A percentile compares a stretch with the other conserved stretches of the same genome.
phyloP scores from a whole-genome alignment of 2,797 vertebrate species.

The Catamblyrhynchus diadema region DNA sequence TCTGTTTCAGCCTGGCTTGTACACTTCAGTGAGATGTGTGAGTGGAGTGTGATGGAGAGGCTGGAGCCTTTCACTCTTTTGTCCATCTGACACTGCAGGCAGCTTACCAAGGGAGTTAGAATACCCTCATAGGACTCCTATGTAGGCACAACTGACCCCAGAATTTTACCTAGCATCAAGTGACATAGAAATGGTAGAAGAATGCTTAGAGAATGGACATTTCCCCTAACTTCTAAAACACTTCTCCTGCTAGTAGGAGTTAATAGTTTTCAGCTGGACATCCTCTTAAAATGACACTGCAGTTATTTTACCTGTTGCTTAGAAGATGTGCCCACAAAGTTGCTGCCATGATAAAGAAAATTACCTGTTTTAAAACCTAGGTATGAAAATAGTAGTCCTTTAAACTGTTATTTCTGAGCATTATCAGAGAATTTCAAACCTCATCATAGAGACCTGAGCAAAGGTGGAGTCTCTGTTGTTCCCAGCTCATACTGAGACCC shows the following conservation, averaged over 20 bases:
- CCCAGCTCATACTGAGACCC: background rate
- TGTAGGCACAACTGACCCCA: background rate
- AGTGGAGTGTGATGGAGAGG: background rate
- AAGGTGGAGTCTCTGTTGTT: background rate
- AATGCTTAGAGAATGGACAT: background rate
- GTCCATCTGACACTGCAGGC: background rate
- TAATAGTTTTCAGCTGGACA: background rate
- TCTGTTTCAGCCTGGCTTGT: background rate
- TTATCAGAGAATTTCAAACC: background rate
- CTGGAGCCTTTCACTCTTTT: background rate
- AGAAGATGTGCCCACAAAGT: background rate
- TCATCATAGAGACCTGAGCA: background rate
- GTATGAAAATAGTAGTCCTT: background rate
- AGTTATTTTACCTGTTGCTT: background rate
- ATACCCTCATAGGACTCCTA: background rate
- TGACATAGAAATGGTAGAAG: background rate
- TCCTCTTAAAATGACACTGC: background rate
- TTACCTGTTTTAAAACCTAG: background rate
- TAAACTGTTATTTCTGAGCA: background rate
- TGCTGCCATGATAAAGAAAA: background rate
- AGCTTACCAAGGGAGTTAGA: background rate
- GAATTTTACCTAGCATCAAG: background rate
- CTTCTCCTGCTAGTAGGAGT: background rate
- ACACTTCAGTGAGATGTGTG: background rate
- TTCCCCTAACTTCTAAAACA: background rate